Conservation (phyloP, 1,140 invertebrate genomes). For the Drosophila baimaii region DNA sequence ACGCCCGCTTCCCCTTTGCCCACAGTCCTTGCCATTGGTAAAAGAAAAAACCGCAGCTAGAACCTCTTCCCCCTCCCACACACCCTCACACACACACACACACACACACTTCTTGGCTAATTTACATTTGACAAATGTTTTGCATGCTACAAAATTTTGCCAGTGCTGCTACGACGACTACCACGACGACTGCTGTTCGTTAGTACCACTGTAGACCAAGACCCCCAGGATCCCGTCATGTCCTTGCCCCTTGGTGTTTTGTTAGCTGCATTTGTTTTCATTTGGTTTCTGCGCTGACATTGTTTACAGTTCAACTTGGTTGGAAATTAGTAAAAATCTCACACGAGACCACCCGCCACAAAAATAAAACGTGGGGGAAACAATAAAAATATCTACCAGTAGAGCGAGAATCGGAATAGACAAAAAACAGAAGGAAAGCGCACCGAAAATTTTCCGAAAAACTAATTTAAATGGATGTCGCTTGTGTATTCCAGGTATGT, state of each 20-base stretch:
- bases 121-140: constrained; percentile 82
- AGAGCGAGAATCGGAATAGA: constrained; percentile 31
- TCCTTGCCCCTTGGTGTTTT: constrained; percentile 51
- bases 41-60: constrained; percentile 57
- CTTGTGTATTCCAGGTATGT: constrained; percentile 10
- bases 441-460: constrained; percentile 18
- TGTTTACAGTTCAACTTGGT: constrained; percentile 80
- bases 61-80: neutral
- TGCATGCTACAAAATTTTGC: constrained; percentile 71
- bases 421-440: constrained; percentile 2
- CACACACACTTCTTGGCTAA: constrained; percentile 61
- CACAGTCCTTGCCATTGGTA: constrained; percentile 30
- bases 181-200: constrained; percentile 66
- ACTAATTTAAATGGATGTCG: constrained; percentile 41
- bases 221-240: constrained; percentile 8
- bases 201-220: constrained; percentile 36
- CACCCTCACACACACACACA: neutral
- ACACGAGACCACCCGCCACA: constrained; percentile 57
- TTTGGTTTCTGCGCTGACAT: constrained; percentile 73
- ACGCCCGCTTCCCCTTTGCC: neutral
- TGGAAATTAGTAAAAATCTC: constrained; percentile 78
- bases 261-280: constrained; percentile 79
- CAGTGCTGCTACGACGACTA: constrained; percentile 51
- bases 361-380: constrained; percentile 15
- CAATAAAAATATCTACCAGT: constrained; percentile 33